These are phyloP conservation scores for Dryocosmus kuriphilus DNA, from an alignment of 2,888 invertebrate genomes.

Conservation along the genomic window DNA sequence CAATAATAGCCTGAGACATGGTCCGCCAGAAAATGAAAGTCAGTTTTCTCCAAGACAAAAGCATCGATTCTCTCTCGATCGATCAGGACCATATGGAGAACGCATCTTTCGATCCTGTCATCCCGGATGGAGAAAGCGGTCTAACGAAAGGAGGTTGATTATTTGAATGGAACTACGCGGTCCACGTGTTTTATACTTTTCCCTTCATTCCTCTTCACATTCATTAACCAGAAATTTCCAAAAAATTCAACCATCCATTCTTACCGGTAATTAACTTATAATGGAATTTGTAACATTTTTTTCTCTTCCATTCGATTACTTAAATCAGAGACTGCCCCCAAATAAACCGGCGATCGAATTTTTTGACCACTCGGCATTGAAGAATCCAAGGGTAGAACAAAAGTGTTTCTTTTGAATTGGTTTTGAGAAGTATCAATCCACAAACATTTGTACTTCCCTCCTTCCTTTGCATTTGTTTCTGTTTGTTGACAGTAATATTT, in stretches of 20 bases:
- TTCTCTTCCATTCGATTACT: neutral
- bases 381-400: neutral
- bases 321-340: neutral
- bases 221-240: slow-evolving; percentile 46
- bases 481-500: neutral
- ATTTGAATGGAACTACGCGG: slow-evolving; percentile 66
- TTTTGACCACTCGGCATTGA: neutral
- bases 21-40: slow-evolving; percentile 57
- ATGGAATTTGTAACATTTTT: neutral
- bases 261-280: neutral
- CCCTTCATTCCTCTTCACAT: slow-evolving; percentile 51
- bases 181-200: slow-evolving; percentile 52
- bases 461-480: neutral
- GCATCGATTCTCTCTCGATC: slow-evolving; percentile 51
- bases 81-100: slow-evolving; percentile 54
- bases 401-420: neutral
- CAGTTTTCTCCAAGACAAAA: slow-evolving; percentile 56
- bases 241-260: neutral
- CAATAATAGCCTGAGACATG: slow-evolving; percentile 6
- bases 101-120: slow-evolving; percentile 55
- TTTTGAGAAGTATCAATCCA: neutral
- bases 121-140: slow-evolving; percentile 70
- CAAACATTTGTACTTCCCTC: neutral
- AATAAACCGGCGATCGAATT: neutral
- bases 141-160: slow-evolving; percentile 66